A percentile compares a stretch with the other conserved stretches of the same genome.
phyloP scores from a whole-genome alignment of 1,140 invertebrate species.

The Meloidogyne exigua region DNA sequence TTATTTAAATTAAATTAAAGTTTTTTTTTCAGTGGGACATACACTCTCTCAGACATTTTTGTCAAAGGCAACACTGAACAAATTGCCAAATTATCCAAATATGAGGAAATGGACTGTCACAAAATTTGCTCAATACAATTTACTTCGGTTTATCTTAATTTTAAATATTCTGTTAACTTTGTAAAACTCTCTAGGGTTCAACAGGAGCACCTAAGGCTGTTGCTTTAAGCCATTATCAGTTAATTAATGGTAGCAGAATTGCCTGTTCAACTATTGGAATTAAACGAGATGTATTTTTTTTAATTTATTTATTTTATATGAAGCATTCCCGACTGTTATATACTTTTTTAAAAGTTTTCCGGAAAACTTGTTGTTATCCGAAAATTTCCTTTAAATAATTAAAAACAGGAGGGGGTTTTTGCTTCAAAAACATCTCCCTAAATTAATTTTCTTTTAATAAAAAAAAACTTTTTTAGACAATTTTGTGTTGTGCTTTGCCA shows the following conservation, averaged over 20 bases:
- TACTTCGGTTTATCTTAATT: constrained; percentile 42
- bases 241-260: constrained; percentile 57
- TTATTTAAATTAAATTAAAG: constrained; percentile 24
- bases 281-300: constrained; percentile 33
- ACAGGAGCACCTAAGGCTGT: constrained; percentile 56
- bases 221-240: constrained; percentile 56
- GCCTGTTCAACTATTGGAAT: constrained; percentile 54
- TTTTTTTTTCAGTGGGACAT: constrained; percentile 48
- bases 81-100: constrained; percentile 58
- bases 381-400: too few relatives aligned
- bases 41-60: constrained; percentile 54
- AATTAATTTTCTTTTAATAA: not conserved
- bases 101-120: constrained; percentile 57
- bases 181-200: constrained; percentile 45
- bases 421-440: not conserved
- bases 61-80: constrained; percentile 47
- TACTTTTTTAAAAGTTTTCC: too few relatives aligned
- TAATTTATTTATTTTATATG: too few relatives aligned
- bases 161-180: not conserved
- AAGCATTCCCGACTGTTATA: too few relatives aligned
- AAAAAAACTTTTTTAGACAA: constrained; percentile 48
- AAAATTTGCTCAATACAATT: constrained; percentile 59
- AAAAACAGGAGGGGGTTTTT: too few relatives aligned
- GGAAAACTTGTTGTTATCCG: too few relatives aligned
- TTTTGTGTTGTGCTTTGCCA: constrained; percentile 57